phyloP scores from a whole-genome alignment of 1,140 invertebrate genomes.

The Chironomus tepperi region DNA sequence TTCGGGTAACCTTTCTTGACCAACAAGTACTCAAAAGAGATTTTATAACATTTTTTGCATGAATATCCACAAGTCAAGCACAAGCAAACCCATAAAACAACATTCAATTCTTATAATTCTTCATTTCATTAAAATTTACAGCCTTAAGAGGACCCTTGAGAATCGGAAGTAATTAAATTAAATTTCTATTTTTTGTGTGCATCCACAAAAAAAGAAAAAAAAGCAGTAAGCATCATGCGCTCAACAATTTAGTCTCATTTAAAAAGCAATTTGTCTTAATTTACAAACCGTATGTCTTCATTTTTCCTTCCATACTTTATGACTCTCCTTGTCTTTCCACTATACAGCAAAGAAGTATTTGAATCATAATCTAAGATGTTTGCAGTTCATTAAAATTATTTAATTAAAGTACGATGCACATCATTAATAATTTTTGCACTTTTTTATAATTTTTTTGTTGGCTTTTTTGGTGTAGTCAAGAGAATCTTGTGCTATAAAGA shows the following conservation, averaged over 20 bases:
- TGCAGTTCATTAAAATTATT: slow-evolving; percentile 14
- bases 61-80: no score
- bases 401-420: slow-evolving; percentile 13
- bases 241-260: background rate
- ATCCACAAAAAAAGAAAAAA: no score
- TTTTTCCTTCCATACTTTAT: background rate
- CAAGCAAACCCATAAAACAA: no score
- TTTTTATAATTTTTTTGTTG: background rate
- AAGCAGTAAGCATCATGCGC: background rate
- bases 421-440: background rate
- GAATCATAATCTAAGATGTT: background rate
- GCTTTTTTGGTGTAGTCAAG: no score
- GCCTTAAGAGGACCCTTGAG: no score
- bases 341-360: background rate
- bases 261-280: slow-evolving; percentile 2
- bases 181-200: background rate
- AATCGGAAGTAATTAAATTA: slow-evolving; percentile 4
- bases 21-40: no score
- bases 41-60: no score
- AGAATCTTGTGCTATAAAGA: no score
- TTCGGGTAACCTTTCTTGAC: no score
- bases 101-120: no score
- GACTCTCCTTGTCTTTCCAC: background rate
- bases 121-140: no score
- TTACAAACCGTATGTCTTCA: background rate